A percentile compares a stretch with the other conserved stretches of the same genome.
Conservation (phyloP, 2,113 vertebrate genomes). For the Podiceps cristatus region DNA sequence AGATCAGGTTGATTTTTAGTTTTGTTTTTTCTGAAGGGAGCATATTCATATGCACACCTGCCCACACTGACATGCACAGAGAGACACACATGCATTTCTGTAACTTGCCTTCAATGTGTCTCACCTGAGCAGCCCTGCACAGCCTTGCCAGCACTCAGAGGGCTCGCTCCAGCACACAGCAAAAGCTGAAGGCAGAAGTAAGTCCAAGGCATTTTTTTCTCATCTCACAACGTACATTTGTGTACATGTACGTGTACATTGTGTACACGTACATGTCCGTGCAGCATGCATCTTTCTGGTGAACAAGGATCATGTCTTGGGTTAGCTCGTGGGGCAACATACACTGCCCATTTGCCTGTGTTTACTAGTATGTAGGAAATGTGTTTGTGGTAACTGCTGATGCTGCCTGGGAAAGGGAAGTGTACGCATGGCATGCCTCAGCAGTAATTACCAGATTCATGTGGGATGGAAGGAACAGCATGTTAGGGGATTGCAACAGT, state of each 20-base stretch:
- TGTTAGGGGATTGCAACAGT: conserved; percentile 65
- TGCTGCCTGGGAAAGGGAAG: neutral
- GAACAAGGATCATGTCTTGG: neutral
- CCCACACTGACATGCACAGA: neutral
- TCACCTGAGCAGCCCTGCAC: neutral
- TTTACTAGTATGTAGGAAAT: neutral
- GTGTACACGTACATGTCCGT: no score
- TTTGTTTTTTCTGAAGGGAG: neutral
- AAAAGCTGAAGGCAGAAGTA: neutral
- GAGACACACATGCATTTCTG: neutral
- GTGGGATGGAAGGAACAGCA: conserved; percentile 63
- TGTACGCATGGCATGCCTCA: conserved; percentile 11
- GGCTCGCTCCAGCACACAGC: neutral
- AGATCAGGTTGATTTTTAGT: neutral
- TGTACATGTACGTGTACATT: no score
- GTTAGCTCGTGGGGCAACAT: neutral
- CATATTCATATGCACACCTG: neutral
- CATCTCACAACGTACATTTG: neutral
- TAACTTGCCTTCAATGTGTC: neutral
- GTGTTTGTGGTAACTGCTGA: conserved; percentile 8
- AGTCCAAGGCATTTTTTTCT: neutral
- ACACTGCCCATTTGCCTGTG: neutral
- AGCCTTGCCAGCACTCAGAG: neutral
- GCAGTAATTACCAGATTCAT: conserved; percentile 56
- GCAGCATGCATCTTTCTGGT: neutral